Base-by-base conservation (phyloP, 1,140 invertebrate species). In the Leptinotarsa undecemlineata region DNA sequence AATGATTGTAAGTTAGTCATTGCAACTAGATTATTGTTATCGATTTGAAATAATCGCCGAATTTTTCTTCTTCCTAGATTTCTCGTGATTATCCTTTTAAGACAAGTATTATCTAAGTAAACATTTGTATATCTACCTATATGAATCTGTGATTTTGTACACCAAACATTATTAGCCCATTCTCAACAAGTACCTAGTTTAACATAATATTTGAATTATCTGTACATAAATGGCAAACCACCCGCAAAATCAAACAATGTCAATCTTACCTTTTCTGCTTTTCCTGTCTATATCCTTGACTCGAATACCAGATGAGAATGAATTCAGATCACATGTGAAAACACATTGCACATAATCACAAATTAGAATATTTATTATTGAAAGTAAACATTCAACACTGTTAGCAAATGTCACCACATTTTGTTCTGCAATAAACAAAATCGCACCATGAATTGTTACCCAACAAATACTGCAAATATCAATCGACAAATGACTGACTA, bases 331-430 rank as follows among this genome's bases (percentile, higher is more conserved):
- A 57, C 51, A 57, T 57, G 51, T 57, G 51, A 57, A 57, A 60
- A 21, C 51, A 70, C 68, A 48, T 57, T 14, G 19, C 68, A 51
- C 47, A 68, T 68, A 13, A 60, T 57, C 68, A 70, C 68, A 57
- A 57, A 64, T 57, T n/a, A 17, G 51, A 57, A 57, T 57, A 57
- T 57, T 57, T 57, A 57, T 57, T 17, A 17, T 57, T 15, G 4
- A 6, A 17, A 17, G 51, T 57, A 57, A 57, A 57, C 51, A 57
- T 57, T 57, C 51, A 57, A 57, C 51, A 57, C 51, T 57, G 51
- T 17, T 17, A 1, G 51, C n/a, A n/a, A 57, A 57, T 57, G 51
- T 57, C 51, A 57, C 51, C 51, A 57, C 51, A 57, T 57, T 57
- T 57, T 57, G 15, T 19, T 57, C 4, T 57, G 5, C n/a, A 57